Evolutionary conservation across 2,797 vertebrate species (phyloP), one percentile per base, ranked within the genome.

Genomic region (Gymnothorax reevesii): DNA sequence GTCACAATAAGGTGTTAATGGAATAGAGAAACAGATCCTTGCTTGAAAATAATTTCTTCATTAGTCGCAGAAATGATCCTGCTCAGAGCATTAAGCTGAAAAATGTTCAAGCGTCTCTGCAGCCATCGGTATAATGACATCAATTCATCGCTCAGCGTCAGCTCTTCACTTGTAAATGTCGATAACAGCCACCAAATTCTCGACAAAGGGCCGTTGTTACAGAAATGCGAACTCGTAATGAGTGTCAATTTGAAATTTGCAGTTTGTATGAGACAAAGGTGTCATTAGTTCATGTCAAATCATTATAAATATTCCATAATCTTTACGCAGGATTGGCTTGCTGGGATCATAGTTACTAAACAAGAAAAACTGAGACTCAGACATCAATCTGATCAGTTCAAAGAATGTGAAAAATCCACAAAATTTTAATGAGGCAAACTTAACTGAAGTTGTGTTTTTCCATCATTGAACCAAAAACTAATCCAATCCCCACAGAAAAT

Each of bases 391-490:
- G 22, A 20, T 54, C 77, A 55, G n/a, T 20, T 17, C 25, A 22
- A 52, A 55, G 25, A 4, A 17, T 5, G 22, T n/a, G 7, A 20
- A n/a, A 27, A 54, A 55, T 80, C 49, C 2, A 52, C 75, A 79
- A 49, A 79, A 80, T 80, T 22, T 2, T 80, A 25, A 79, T 52
- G 75, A 20, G 52, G 75, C 75, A 79, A 20, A 79, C 49, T 22
- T 80, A 80, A 54, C 8, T 54, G 49, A 80, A 80, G 49, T 80
- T 55, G 22, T 9, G 77, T 20, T n/a, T 73, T 80, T 80, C 33
- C 77, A 80, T 80, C 77, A 27, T 55, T 80, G 77, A 80, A 52
- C 75, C 73, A 52, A 77, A 77, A 77, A 77, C 7, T n/a, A 49
- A 79, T 79, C 49, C 33, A 79, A 52, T 52, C 75, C 75, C 71